A percentile compares a stretch with the other conserved stretches of the same genome.
Conservation (phyloP, 2,797 vertebrate genomes). For the Rhynchonycteris naso region DNA sequence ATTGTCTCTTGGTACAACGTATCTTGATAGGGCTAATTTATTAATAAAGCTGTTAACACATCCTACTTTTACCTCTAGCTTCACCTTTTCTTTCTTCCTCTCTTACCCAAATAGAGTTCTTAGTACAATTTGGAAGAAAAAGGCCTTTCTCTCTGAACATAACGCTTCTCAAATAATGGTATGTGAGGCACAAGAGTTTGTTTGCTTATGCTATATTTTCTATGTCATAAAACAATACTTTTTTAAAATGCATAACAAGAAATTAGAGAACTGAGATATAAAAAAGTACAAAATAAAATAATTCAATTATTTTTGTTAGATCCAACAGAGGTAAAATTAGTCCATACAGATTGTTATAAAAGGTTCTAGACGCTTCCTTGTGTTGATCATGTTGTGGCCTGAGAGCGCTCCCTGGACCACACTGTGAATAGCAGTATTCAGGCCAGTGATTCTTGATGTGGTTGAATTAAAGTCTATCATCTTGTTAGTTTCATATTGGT, state of each 20-base stretch:
- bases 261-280: not conserved
- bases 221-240: not conserved
- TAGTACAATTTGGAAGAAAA: not conserved
- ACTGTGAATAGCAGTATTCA: not conserved
- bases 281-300: not conserved
- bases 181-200: not conserved
- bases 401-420: not conserved
- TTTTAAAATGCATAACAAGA: not conserved
- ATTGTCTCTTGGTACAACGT: not conserved
- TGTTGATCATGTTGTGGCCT: not conserved
- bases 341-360: not conserved
- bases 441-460: not conserved
- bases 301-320: not conserved
- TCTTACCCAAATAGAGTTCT: not conserved
- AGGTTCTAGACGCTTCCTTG: not conserved
- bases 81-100: not conserved
- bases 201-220: constrained; percentile 13
- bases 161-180: not conserved
- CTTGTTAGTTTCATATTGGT: not conserved
- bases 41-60: not conserved
- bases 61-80: not conserved
- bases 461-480: not conserved
- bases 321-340: not conserved
- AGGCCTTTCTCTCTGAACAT: not conserved
- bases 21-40: not conserved